These are phyloP conservation scores for Phorcus lineatus DNA, from an alignment of 2,888 invertebrate genomes.

Conservation along the genomic window DNA sequence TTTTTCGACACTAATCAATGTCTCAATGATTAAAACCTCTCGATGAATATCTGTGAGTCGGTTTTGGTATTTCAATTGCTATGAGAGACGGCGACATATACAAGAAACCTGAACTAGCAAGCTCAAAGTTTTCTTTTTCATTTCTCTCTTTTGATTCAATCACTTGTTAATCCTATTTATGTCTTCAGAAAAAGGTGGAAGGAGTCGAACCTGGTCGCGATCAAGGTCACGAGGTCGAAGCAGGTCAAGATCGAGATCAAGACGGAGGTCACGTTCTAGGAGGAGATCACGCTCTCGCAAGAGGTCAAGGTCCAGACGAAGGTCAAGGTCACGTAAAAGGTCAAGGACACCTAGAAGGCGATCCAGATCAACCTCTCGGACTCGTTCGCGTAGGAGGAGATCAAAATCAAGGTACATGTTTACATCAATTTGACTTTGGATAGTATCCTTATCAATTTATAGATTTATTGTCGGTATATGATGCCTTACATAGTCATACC, in stretches of 20 bases:
- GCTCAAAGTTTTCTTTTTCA: background rate
- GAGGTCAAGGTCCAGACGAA: slow-evolving; percentile 77
- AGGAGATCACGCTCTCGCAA: slow-evolving; percentile 67
- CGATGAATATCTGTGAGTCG: background rate
- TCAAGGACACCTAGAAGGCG: slow-evolving; percentile 75
- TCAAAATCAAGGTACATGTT: slow-evolving; percentile 44
- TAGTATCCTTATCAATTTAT: no score
- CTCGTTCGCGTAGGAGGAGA: slow-evolving; percentile 63
- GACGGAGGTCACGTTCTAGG: slow-evolving; percentile 46
- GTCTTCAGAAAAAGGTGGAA: slow-evolving; percentile 75
- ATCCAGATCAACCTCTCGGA: slow-evolving; percentile 67
- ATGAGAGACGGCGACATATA: background rate
- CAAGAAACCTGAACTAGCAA: no score
- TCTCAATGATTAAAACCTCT: background rate
- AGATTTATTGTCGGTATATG: no score
- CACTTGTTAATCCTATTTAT: no score
- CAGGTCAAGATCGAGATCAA: slow-evolving; percentile 53
- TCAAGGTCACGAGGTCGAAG: slow-evolving; percentile 65
- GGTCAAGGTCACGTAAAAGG: slow-evolving; percentile 76
- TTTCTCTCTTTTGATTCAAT: no score
- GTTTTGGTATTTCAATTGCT: slow-evolving; percentile 1
- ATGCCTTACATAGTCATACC: no score
- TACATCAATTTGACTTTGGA: background rate
- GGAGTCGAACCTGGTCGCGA: slow-evolving; percentile 47
- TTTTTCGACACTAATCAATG: background rate